Evolutionary conservation across 1,140 invertebrate genomes (phyloP).

Genomic region (Coelopa frigida): DNA sequence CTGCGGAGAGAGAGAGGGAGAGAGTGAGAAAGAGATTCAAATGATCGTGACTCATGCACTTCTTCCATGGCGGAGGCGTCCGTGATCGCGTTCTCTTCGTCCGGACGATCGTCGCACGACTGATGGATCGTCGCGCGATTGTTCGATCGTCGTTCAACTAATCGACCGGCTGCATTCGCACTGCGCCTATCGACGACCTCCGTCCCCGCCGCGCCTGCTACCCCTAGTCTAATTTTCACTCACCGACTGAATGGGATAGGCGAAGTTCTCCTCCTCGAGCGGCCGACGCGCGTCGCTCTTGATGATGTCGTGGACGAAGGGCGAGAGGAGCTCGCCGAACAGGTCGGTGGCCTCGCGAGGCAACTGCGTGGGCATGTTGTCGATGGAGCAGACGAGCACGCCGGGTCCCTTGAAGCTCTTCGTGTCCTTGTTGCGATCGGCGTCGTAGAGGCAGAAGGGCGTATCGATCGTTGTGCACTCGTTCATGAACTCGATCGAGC

Average conservation of each 20-base stretch:
- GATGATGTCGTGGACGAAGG: slow-evolving; percentile 85
- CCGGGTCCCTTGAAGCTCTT: slow-evolving; percentile 95
- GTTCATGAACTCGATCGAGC: slow-evolving; percentile 99
- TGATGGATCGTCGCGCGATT: no score
- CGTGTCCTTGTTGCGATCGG: slow-evolving; percentile 92
- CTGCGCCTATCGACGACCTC: no score
- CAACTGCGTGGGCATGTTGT: slow-evolving; percentile 99
- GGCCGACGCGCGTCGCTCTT: slow-evolving; percentile 81
- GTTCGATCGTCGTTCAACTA: no score
- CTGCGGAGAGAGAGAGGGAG: slow-evolving; percentile 43
- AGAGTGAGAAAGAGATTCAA: neutral
- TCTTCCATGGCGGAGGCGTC: no score
- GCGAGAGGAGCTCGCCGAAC: slow-evolving; percentile 88
- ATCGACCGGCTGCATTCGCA: neutral
- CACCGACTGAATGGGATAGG: slow-evolving; percentile 72
- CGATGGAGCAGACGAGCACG: slow-evolving; percentile 96
- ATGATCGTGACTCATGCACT: no score
- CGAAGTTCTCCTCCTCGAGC: slow-evolving; percentile 72
- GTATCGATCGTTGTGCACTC: slow-evolving; percentile 99
- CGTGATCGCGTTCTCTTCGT: no score
- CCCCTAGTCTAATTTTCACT: slow-evolving; percentile 41
- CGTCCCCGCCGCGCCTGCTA: no score
- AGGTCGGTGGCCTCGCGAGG: slow-evolving; percentile 96
- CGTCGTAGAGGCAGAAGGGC: slow-evolving; percentile 97
- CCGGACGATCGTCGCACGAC: no score